phyloP scores from a whole-genome alignment of 2,113 vertebrate species.

The Grammomys dolichurus region DNA sequence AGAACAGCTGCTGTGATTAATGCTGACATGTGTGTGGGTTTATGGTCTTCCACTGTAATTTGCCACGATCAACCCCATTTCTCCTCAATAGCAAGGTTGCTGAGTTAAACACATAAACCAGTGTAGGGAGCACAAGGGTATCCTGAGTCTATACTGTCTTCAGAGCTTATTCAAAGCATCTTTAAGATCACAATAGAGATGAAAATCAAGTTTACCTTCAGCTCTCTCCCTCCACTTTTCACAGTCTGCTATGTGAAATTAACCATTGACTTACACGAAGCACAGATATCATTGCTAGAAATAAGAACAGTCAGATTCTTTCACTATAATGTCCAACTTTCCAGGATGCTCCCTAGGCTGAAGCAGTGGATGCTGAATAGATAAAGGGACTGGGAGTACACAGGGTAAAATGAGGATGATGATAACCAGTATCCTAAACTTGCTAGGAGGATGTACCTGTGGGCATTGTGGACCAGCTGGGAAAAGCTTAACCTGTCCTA shows the following conservation, averaged over 20 bases:
- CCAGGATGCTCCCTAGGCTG: background rate
- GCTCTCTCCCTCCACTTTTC: background rate
- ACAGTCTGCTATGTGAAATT: conserved; percentile 20
- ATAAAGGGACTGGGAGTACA: too few species aligned
- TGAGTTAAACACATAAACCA: conserved; percentile 17
- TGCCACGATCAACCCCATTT: background rate
- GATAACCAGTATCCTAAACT: background rate
- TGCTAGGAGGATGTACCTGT: background rate
- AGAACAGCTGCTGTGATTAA: background rate
- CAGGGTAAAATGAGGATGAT: background rate
- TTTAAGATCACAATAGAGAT: conserved; percentile 27
- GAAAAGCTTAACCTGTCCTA: background rate
- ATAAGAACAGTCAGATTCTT: conserved; percentile 6
- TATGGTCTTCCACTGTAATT: background rate
- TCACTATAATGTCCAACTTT: background rate
- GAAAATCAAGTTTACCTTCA: conserved; percentile 33
- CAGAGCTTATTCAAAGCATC: background rate
- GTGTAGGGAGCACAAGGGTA: background rate
- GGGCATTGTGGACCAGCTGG: background rate
- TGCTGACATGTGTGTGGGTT: background rate
- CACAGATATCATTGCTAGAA: conserved; percentile 3
- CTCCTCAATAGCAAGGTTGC: background rate
- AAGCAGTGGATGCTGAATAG: background rate
- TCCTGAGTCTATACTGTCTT: background rate
- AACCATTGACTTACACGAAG: background rate